Percentiles rank a stretch among this genome's conserved stretches.
These are phyloP conservation scores for Squalus acanthias DNA, from an alignment of 2,797 vertebrate genomes.

Conservation along the genomic window DNA sequence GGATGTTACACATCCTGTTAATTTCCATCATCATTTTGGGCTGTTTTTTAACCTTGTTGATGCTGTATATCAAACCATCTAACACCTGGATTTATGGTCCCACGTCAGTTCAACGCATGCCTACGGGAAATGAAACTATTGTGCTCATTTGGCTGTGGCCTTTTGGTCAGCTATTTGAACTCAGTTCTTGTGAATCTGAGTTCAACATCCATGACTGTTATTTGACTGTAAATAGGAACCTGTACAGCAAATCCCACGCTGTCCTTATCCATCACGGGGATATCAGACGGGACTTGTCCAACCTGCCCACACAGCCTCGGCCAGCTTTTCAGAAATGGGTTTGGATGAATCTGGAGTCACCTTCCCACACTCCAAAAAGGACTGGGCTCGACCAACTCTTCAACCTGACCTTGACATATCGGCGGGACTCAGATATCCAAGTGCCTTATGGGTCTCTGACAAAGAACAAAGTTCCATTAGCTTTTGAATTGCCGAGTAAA, in stretches of 20 bases:
- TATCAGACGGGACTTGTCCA: rapidly evolving
- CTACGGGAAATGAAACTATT: neutral
- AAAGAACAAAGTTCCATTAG: neutral
- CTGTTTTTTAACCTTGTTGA: neutral
- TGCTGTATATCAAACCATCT: neutral
- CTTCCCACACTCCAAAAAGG: slow-evolving; percentile 40
- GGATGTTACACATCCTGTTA: neutral
- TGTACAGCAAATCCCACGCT: slow-evolving; percentile 31
- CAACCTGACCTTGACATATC: slow-evolving; percentile 54
- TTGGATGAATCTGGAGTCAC: slow-evolving; percentile 52
- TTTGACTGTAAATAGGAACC: slow-evolving; percentile 38
- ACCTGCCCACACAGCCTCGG: slow-evolving; percentile 41
- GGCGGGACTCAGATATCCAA: slow-evolving; percentile 51
- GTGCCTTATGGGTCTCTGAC: slow-evolving; percentile 50
- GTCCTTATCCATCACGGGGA: slow-evolving; percentile 51
- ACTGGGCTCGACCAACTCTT: slow-evolving; percentile 46
- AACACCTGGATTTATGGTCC: neutral
- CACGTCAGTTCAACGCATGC: neutral
- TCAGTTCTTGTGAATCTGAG: slow-evolving; percentile 40
- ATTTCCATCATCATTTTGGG: neutral
- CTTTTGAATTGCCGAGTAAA: slow-evolving; percentile 44
- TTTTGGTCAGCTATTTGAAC: rapidly evolving
- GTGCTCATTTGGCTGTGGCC: slow-evolving; percentile 55
- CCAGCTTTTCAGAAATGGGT: slow-evolving; percentile 48
- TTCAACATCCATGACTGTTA: neutral